Conservation (phyloP, 2,113 vertebrate genomes). For the human (Homo sapiens) region GRCh38 chr3:139759001-139759500, state of each 20-base stretch:
- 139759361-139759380: neutral
- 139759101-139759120: constrained; percentile 46
- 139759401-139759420: neutral
- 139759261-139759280: neutral
- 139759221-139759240: neutral
- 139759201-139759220: neutral
- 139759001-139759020: neutral
- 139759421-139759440: neutral
- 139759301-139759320: neutral
- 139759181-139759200: neutral
- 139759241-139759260: neutral
- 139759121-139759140: constrained; percentile 58
- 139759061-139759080: neutral
- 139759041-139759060: neutral
- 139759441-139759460: neutral
- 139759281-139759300: neutral
- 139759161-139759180: constrained; percentile 18
- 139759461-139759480: neutral
- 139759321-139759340: neutral
- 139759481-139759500: neutral
- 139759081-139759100: neutral
- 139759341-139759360: rapidly evolving
- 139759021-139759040: neutral
- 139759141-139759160: constrained; percentile 22
- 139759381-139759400: neutral